These are phyloP conservation scores for Ranitomeya variabilis DNA, from an alignment of 2,113 vertebrate genomes.

Conservation along the genomic window DNA sequence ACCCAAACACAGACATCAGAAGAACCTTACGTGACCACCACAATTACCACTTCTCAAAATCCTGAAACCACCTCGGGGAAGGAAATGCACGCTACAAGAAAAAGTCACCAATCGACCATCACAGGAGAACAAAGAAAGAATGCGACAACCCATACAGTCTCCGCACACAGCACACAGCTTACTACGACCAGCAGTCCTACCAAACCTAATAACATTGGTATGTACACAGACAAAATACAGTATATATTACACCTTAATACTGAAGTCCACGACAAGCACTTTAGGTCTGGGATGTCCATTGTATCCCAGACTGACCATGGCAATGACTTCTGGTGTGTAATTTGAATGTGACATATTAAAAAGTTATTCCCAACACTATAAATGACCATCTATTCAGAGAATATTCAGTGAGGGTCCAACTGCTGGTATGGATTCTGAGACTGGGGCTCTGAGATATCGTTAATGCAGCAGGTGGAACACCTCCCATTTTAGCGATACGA, in stretches of 20 bases:
- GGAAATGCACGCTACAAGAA: no score
- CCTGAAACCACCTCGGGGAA: neutral
- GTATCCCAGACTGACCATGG: neutral
- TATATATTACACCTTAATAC: neutral
- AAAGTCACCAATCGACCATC: neutral
- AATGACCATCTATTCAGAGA: no score
- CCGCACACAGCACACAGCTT: neutral
- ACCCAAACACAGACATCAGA: neutral
- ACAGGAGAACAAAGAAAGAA: neutral
- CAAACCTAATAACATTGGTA: neutral
- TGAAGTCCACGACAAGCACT: no score
- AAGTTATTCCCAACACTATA: neutral
- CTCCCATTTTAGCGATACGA: no score
- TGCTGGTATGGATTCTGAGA: no score
- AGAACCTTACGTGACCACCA: neutral
- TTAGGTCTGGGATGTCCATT: neutral
- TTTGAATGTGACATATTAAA: neutral
- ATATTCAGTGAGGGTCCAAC: no score
- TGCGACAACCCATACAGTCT: neutral
- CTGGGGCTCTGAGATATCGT: no score
- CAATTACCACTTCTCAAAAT: neutral
- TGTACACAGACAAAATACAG: neutral
- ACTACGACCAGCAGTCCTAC: neutral
- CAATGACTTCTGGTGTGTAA: neutral
- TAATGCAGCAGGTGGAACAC: no score